Base-by-base conservation (phyloP, 2,797 vertebrate species). In the Pelodytes ibericus region DNA sequence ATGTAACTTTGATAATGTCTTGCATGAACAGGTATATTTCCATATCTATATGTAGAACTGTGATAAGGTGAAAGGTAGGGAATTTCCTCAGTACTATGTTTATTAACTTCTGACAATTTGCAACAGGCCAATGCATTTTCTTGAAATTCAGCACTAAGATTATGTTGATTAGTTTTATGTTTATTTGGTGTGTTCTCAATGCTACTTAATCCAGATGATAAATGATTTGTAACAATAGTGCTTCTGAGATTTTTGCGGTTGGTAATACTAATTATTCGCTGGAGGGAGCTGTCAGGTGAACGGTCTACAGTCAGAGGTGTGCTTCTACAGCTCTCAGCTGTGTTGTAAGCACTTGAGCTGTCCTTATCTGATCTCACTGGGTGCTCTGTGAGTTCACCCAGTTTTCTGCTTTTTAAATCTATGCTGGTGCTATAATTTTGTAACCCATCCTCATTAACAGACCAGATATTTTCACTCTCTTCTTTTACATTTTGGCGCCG, bases 1-100 rank as follows among this genome's bases (percentile, higher is more conserved):
- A 98, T 96, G 80, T 98, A 99, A 91, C 97, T 99, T 87, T 96
- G 97, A 91, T 97, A 98, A 86, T 96, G 97, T 63, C 92, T 92
- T 15, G 96, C 94, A 8, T 98, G 96, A 1, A 92, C 92, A 0
- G 97, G 96, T 85, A 98, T 94, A 86, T 93, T 93, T 49, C 87
- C 86, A 0, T 92, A 94, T 63, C 95, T 91, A 59, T 94, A 94
- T 44, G 93, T 90, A 67, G 95, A 95, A 79, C 92, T 93, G 80
- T 95, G 94, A 67, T 94, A 94, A 0, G 95, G 93, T n/a, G 96
- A 96, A 70, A 98, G 92, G 84, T 96, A 96, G 10, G 96, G 95
- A 81, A 94, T 89, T 60, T 88, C 90, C 44, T 95, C 92, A 0
- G 83, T 67, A 18, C 70, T 65, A 5, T 86, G 72, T 73, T 85